Base-by-base conservation (phyloP, 2,797 vertebrate genomes). In the Orientallactaga sibirica region DNA sequence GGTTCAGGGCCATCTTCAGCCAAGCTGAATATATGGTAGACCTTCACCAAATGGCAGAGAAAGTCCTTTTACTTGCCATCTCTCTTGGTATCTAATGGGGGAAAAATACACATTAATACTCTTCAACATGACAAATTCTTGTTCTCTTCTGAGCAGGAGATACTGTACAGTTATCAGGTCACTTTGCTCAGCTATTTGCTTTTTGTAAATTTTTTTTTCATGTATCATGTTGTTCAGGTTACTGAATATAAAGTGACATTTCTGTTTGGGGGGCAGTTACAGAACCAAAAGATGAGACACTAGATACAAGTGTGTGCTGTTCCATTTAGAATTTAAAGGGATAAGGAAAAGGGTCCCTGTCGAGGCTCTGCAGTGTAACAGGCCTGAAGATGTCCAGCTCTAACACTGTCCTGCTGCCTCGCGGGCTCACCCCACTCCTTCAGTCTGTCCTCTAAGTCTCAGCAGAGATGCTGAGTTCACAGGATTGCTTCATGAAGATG, bases 151-250 rank as follows among this genome's bases (percentile, higher is more conserved):
- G 7, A 79, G 64, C 74, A 82, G 22, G 18, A 80, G n/a, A 41
- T 62, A 81, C 55, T 85, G 74, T 86, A 62, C 84, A 88, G 70
- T 85, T 71, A 37, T 73, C 76, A 66, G 83, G 66, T 84, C 78
- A 83, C 43, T 58, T 94, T 41, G 33, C 62, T 66, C 52, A 41
- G 48, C 77, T 87, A 74, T 96, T 90, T 78, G 55, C 86, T 90
- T 90, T 92, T 88, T 74, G 92, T 79, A 89, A 86, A 68, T 86
- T 93, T 55, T 58, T 27, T 5, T 90, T 93, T 86, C 61, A 85
- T 73, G 90, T 92, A 75, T 74, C 67, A 5, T 74, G 37, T 37
- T 91, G 95, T 94, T 84, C 74, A 86, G 55, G 66, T 86, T 86
- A 29, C 55, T 88, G 62, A 85, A 61, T 91, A 83, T 64, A 93